phyloP scores from a whole-genome alignment of 2,797 vertebrate genomes.

The Crypturellus tataupa region DNA sequence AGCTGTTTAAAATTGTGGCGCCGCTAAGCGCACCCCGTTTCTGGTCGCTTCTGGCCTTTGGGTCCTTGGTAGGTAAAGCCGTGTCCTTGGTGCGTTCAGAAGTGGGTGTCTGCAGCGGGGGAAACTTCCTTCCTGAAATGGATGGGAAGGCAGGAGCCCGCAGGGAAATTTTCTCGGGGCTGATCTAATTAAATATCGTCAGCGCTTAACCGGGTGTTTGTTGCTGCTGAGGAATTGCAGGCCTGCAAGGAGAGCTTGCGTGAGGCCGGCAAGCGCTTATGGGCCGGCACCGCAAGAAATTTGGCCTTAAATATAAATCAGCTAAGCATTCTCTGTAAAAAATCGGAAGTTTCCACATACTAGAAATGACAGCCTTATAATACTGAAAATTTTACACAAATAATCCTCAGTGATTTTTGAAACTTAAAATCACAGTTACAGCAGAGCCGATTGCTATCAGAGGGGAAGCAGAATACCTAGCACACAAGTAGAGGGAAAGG shows the following conservation, averaged over 20 bases:
- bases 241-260: not conserved
- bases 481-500: not conserved
- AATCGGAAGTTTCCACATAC: not conserved
- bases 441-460: not conserved
- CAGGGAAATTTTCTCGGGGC: not conserved
- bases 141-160: not conserved
- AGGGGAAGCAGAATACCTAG: not conserved
- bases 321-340: not conserved
- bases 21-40: not conserved
- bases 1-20: not conserved
- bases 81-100: not conserved
- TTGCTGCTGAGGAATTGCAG: not conserved
- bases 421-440: not conserved
- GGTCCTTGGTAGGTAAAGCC: not conserved
- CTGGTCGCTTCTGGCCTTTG: not conserved
- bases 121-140: conserved; percentile 45
- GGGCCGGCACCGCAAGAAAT: not conserved
- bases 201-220: conserved; percentile 25
- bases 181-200: conserved; percentile 28
- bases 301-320: not conserved
- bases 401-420: not conserved
- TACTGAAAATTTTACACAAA: not conserved
- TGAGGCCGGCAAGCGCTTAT: not conserved
- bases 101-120: conserved; percentile 10
- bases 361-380: not conserved